Conservation (phyloP, 2,113 vertebrate genomes). For the Brienomyrus longianalis region DNA sequence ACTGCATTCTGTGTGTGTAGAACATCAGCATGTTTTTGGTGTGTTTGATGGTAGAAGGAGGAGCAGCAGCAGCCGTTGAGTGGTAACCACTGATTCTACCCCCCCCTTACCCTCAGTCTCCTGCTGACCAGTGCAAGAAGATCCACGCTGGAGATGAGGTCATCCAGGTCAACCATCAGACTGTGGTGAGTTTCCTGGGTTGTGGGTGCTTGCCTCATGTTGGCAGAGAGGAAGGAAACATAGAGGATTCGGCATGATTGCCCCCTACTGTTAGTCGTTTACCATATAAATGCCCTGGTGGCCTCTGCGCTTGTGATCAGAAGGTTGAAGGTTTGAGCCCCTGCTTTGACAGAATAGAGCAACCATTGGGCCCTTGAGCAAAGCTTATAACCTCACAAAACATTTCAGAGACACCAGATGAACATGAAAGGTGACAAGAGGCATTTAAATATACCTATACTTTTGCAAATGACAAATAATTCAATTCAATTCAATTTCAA, state of each 20-base stretch:
- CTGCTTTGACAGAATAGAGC: background rate
- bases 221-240: background rate
- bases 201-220: background rate
- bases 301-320: background rate
- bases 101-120: constrained; percentile 47
- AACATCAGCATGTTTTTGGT: background rate
- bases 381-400: background rate
- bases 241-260: background rate
- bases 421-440: background rate
- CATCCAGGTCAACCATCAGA: constrained; percentile 63
- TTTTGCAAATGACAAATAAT: background rate
- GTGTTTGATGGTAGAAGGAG: background rate
- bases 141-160: constrained; percentile 64
- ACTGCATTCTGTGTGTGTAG: background rate
- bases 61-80: background rate
- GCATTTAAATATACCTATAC: background rate
- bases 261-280: background rate
- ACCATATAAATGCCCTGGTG: background rate
- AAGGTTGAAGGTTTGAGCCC: background rate
- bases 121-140: constrained; percentile 70
- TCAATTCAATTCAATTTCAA: too few relatives aligned
- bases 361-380: background rate
- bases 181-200: constrained; percentile 57
- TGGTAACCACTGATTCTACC: background rate
- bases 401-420: background rate